Base-by-base conservation (phyloP, 2,888 invertebrate genomes). In the Dysmachus trigonus region DNA sequence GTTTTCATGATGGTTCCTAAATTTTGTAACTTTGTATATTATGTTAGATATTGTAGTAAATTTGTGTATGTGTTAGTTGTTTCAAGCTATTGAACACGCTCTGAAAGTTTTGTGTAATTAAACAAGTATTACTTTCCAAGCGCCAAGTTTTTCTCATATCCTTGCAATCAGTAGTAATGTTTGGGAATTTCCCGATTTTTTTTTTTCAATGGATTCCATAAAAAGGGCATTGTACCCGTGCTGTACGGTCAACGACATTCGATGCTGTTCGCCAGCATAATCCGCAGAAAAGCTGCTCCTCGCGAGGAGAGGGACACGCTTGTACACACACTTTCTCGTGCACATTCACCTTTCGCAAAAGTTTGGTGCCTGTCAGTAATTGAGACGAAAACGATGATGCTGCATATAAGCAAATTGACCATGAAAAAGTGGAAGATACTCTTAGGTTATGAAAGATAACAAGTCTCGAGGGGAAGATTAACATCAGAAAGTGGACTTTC, bases 141-240 rank as follows among this genome's bases (percentile, higher is more conserved):
- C 6, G n/a, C 15, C n/a, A 0, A 47, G 47, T 0, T 62, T 62
- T 53, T 10, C 2, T 62, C 18, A 27, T 2, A 22, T 62, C 62
- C 62, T 62, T 62, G 62, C 62, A 18, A 10, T 47, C 18, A 62
- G 22, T 22, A 62, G 62, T 7, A 62, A 62, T 27, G 10, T 62
- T 62, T 27, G 62, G 62, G 62, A 62, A 62, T 62, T 62, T 62
- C 10, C 27, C 10, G 27, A 27, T 27, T 62, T 62, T 7, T 51
- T 51, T 51, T 51, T 41, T 18, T 47, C 47, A 53, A 53, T 27
- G 22, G 2, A 10, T 62, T 62, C n/a, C 47, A 47, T 47, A 47
- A 62, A 18, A 62, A 87, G 87, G 85, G 85, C 87, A 87, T 85
- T 87, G 87, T 87, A 87, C 87, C 82, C 41, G 33, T 82, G 82